phyloP scores from a whole-genome alignment of 92 coral and sea anemone species.

The Blastomussa wellsi region DNA sequence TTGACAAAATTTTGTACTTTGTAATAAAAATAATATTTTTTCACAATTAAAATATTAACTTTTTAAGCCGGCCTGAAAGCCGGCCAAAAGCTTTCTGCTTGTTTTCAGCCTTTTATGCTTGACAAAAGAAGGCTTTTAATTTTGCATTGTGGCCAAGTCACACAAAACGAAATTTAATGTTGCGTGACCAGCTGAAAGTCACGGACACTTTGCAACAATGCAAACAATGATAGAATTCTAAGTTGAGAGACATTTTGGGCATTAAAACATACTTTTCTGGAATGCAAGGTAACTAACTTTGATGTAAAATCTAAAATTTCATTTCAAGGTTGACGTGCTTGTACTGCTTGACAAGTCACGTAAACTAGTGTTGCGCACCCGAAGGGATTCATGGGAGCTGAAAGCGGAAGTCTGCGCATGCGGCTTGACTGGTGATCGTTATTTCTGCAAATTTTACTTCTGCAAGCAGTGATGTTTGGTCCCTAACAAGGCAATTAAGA shows the following conservation, averaged over 20 bases:
- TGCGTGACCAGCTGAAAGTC: slow-evolving; percentile 13
- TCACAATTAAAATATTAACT: not conserved
- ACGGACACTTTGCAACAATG: too few species aligned
- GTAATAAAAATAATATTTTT: not conserved
- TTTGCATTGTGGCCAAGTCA: not conserved
- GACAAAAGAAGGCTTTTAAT: not conserved
- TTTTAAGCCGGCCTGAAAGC: not conserved
- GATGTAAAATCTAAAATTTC: not conserved
- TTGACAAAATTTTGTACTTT: not conserved
- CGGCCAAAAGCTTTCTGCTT: not conserved
- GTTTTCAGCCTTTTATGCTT: not conserved
- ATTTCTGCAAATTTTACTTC: not conserved
- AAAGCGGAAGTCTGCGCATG: slow-evolving; percentile 21
- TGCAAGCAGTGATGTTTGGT: slow-evolving; percentile 6
- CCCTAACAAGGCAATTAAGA: slow-evolving; percentile 6
- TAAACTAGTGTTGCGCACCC: not conserved
- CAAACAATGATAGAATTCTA: not conserved
- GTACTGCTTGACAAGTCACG: slow-evolving; percentile 33
- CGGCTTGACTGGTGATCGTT: slow-evolving; percentile 23
- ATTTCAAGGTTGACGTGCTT: too few species aligned
- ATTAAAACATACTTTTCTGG: not conserved
- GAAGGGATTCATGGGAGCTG: slow-evolving; percentile 35
- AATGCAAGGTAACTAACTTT: not conserved
- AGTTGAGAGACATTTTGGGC: not conserved
- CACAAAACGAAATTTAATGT: not conserved